Percentiles rank a stretch among this genome's conserved stretches.
Conservation (phyloP, 2,797 vertebrate species). For the Clarias laeviceps region DNA sequence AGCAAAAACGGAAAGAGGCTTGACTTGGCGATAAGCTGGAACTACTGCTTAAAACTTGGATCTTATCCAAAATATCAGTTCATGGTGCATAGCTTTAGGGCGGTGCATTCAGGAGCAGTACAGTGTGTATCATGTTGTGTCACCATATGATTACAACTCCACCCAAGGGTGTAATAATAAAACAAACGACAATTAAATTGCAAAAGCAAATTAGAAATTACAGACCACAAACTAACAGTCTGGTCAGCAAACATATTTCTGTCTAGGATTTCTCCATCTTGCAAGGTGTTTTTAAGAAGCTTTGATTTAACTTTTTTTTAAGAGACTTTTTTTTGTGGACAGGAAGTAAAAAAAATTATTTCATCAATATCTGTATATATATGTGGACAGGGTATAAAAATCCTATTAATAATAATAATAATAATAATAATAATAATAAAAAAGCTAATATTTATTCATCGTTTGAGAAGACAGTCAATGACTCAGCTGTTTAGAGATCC, state of each 20-base stretch:
- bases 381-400: background rate
- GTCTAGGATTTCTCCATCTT: background rate
- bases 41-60: background rate
- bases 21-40: background rate
- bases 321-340: background rate
- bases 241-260: background rate
- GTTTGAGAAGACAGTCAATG: background rate
- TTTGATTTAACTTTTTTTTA: background rate
- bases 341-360: background rate
- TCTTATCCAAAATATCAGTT: background rate
- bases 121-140: background rate
- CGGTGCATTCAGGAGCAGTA: background rate
- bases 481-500: background rate
- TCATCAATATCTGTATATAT: background rate
- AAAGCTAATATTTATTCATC: background rate
- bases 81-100: background rate
- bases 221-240: slow-evolving; percentile 7
- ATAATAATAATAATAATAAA: too few relatives aligned
- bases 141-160: background rate
- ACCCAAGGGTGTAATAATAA: slow-evolving; percentile 2
- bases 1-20: background rate
- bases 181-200: slow-evolving; percentile 8
- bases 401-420: background rate
- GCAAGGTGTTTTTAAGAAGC: background rate
- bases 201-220: background rate